These are phyloP conservation scores for Synanceia verrucosa DNA, from an alignment of 2,797 vertebrate species.

Conservation along the genomic window DNA sequence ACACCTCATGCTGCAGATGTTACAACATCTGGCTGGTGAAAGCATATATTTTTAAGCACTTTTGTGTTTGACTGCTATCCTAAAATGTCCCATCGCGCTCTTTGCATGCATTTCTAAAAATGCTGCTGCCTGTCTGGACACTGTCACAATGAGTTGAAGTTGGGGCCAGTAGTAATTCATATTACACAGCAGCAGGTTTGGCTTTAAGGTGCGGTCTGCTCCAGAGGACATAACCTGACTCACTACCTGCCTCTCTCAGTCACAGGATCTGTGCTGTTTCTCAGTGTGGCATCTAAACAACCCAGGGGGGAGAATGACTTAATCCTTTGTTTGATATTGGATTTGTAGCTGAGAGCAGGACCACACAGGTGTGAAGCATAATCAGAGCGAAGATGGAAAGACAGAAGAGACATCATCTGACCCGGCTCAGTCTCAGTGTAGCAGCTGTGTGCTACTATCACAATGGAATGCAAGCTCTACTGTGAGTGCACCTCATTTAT, in stretches of 20 bases:
- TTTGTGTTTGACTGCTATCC: neutral
- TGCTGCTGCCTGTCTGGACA: slow-evolving; percentile 14
- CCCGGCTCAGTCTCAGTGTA: neutral
- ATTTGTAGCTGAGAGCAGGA: slow-evolving; percentile 21
- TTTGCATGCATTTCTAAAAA: neutral
- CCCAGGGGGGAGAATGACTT: slow-evolving; percentile 54
- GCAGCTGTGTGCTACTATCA: neutral
- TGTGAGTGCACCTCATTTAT: neutral
- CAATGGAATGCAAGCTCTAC: neutral
- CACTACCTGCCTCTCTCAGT: slow-evolving; percentile 19
- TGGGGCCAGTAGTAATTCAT: slow-evolving; percentile 21
- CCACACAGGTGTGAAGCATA: slow-evolving; percentile 12
- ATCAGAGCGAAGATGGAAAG: neutral
- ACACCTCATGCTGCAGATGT: neutral
- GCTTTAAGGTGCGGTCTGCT: slow-evolving; percentile 12
- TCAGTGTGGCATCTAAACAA: slow-evolving; percentile 26
- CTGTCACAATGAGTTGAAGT: slow-evolving; percentile 54
- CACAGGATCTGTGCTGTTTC: slow-evolving; percentile 13
- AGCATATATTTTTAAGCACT: neutral
- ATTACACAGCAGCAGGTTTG: slow-evolving; percentile 13
- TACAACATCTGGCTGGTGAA: neutral
- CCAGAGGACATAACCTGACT: slow-evolving; percentile 9
- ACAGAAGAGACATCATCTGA: neutral
- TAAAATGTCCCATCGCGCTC: slow-evolving; percentile 27
- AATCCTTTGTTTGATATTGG: slow-evolving; percentile 49